A percentile compares a stretch with the other conserved stretches of the same genome.
Conservation (phyloP, 1,140 invertebrate genomes). For the Cephus cinctus region DNA sequence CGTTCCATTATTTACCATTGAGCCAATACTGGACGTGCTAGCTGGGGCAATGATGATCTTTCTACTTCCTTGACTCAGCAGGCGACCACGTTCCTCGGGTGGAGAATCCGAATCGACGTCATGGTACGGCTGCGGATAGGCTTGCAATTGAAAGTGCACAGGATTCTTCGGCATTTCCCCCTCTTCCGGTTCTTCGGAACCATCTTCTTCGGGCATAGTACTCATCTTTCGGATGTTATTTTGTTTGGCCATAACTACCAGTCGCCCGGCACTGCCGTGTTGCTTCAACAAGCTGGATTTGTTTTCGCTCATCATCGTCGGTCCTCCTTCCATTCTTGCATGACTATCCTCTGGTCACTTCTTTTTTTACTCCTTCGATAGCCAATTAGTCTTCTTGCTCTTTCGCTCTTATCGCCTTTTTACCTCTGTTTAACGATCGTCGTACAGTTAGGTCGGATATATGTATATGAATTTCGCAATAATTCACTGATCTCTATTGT, state of each 20-base stretch:
- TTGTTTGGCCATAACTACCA: constrained; percentile 17
- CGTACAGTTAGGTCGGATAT: too few relatives aligned
- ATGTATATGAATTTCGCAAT: too few relatives aligned
- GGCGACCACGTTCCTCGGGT: constrained; percentile 36
- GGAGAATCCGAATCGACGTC: constrained; percentile 34
- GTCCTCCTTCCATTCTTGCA: too few relatives aligned
- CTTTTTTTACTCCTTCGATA: too few relatives aligned
- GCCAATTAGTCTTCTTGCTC: too few relatives aligned
- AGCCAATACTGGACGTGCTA: constrained; percentile 4
- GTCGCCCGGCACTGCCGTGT: constrained; percentile 9
- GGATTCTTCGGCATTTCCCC: too few relatives aligned
- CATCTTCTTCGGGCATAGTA: constrained; percentile 44
- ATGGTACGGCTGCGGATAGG: constrained; percentile 19
- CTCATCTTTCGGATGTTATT: constrained; percentile 40
- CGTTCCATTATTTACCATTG: too few relatives aligned
- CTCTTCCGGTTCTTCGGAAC: constrained; percentile 40
- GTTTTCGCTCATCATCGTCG: constrained; percentile 8
- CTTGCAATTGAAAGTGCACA: too few relatives aligned
- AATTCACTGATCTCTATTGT: too few relatives aligned
- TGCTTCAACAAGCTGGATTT: constrained; percentile 2
- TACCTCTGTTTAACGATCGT: too few relatives aligned
- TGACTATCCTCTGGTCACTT: too few relatives aligned
- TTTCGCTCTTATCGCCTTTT: too few relatives aligned
- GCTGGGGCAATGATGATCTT: constrained; percentile 25
- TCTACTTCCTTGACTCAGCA: constrained; percentile 25